Base-by-base conservation (phyloP, 2,888 invertebrate species). In the Luperina nickerlii region DNA sequence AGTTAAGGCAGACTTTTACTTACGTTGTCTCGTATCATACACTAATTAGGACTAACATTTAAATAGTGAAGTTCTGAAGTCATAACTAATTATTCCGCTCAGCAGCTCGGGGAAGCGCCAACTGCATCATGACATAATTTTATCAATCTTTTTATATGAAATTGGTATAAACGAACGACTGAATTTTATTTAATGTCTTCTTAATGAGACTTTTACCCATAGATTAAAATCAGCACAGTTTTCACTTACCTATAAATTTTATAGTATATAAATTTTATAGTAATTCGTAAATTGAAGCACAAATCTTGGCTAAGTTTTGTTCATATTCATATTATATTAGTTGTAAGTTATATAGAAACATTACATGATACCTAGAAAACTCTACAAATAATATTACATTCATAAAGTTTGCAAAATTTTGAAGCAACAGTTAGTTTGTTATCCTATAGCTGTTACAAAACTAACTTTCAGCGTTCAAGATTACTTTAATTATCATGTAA, bases 401-500 rank as follows among this genome's bases (percentile, higher is more conserved):
- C 9, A n/a, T 13, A 71, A 11, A 57, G 11, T 45, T 1, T 20
- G 24, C 27, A 68, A 65, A 68, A 65, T 69, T 8, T 70, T 24
- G 42, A 18, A 74, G 51, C 27, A 54, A 48, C 76, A 79, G 24
- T 51, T 48, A 72, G 38, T 67, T 65, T 51, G 20, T 57, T 57
- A 9, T 57, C 57, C 9, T 65, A 20, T 7, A 42, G 18, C 38
- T 51, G 8, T 48, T 27, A 48, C 42, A 45, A 7, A 79, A 76
- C 27, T 48, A 48, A 80, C 71, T 76, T 70, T 13, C 8, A 24
- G 24, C 51, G 79, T 27, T 15, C 7, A 15, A 72, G 73, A 75
- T 51, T 1, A 77, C 76, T 74, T 73, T 51, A 79, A 79, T 78
- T 84, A 81, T 68, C 81, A 74, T 75, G 72, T 87, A 63, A 81